These are phyloP conservation scores for Tachypleus tridentatus DNA, from an alignment of 1,140 invertebrate species.

Conservation along the genomic window DNA sequence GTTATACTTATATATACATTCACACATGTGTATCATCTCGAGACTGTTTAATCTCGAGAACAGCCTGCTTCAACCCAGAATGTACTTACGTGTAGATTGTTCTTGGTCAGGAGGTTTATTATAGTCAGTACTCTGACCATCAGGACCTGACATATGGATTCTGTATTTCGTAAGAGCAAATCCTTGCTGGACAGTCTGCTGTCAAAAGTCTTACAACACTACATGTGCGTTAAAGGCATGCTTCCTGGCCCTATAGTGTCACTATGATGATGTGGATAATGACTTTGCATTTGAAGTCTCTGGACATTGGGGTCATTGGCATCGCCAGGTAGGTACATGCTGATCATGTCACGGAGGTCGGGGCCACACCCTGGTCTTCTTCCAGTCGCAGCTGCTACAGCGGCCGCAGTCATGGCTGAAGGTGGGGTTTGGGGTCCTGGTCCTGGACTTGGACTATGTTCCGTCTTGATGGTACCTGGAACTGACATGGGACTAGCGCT, in stretches of 20 bases:
- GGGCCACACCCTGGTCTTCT: conserved; percentile 26
- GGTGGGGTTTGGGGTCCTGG: background rate
- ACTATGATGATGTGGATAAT: conserved; percentile 30
- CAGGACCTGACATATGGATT: too few species aligned
- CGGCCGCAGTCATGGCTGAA: conserved; percentile 17
- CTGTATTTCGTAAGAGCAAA: too few species aligned
- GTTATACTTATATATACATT: too few species aligned
- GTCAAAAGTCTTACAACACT: background rate
- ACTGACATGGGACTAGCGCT: conserved; percentile 42
- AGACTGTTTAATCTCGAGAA: too few species aligned
- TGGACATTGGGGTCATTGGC: conserved; percentile 29
- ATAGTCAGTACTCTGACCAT: too few species aligned
- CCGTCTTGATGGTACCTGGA: conserved; percentile 62
- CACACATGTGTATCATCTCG: too few species aligned
- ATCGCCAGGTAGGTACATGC: conserved; percentile 58
- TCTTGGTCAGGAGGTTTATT: too few species aligned
- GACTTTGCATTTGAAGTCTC: conserved; percentile 36
- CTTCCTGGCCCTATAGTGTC: conserved; percentile 42
- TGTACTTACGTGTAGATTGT: too few species aligned
- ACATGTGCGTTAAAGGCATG: conserved; percentile 63
- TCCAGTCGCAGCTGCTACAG: conserved; percentile 36
- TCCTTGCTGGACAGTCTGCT: too few species aligned
- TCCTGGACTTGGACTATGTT: conserved; percentile 43
- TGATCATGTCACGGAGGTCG: conserved; percentile 65
- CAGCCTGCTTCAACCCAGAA: too few species aligned